These are phyloP conservation scores for Pycnomerus fuliginosus DNA, from an alignment of 2,888 invertebrate genomes.

Conservation along the genomic window DNA sequence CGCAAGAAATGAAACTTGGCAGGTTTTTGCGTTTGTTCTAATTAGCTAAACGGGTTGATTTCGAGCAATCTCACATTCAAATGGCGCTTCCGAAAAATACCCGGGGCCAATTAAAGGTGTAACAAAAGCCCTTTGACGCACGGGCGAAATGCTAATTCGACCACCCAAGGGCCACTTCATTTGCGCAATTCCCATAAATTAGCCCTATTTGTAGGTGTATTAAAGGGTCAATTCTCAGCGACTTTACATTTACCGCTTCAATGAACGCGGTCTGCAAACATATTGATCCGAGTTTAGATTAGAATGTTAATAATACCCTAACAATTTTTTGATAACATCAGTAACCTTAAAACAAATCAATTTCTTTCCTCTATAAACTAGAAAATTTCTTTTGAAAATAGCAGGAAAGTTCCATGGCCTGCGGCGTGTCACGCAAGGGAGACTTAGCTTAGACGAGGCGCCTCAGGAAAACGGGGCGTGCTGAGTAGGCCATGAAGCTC, in stretches of 20 bases:
- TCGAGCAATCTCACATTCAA: slow-evolving; percentile 12
- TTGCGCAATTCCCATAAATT: slow-evolving; percentile 25
- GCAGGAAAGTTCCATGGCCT: slow-evolving; percentile 16
- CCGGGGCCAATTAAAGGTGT: slow-evolving; percentile 14
- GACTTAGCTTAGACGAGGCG: no score
- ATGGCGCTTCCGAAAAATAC: slow-evolving; percentile 13
- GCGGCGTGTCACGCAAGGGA: slow-evolving; percentile 23
- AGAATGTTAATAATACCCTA: no score
- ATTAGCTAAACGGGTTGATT: slow-evolving; percentile 3
- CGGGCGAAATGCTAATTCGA: slow-evolving; percentile 20
- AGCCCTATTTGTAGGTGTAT: slow-evolving; percentile 25
- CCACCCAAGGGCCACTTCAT: slow-evolving; percentile 18
- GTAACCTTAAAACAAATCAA: no score
- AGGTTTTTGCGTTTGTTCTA: slow-evolving; percentile 11
- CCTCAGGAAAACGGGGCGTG: no score
- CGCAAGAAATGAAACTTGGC: slow-evolving; percentile 2
- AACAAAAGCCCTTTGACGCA: slow-evolving; percentile 16
- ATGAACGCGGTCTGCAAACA: no score
- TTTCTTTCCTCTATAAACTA: no score
- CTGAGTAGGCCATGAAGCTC: no score
- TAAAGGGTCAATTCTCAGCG: slow-evolving; percentile 22
- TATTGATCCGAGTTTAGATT: no score
- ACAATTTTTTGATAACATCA: no score
- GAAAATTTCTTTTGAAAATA: slow-evolving; percentile 20
- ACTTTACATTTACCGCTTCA: no score